Base-by-base conservation (phyloP, 2,113 vertebrate genomes). In the Cottus gobio region DNA sequence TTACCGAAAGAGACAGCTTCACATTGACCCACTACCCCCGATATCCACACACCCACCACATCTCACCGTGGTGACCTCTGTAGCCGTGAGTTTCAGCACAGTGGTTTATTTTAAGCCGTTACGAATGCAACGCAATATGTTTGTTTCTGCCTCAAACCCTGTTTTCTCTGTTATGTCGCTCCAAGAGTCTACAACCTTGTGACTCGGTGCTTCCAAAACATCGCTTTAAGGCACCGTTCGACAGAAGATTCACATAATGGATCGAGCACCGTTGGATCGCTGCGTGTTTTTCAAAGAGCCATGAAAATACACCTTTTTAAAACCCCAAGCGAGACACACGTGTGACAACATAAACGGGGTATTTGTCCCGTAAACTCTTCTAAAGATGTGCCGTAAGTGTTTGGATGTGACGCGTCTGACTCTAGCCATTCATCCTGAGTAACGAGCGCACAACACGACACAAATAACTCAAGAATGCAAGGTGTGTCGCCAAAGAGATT, bases 51-150 rank as follows among this genome's bases (percentile, higher is more conserved):
- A 22, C 20, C 58, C 50, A 60, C 66, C 39, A 28, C 72, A 61
- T 79, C 24, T 76, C 64, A 34, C 24, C 77, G 28, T 28, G 56
- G 3, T 69, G 39, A 77, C 76, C 65, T 80, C 77, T 20, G 34
- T 12, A 26, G 72, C 72, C 39, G 75, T 52, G 61, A 50, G 69
- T 46, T 50, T n/a, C 22, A 57, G 39, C 12, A 0, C 6, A 18
- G 34, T 16, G 42, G 52, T 71, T 65, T 84, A 76, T 79, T 76
- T 73, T 9, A 34, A 66, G 18, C 42, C 20, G 48, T 79, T 87
- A 69, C 72, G 74, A 65, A 75, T 71, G 0, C 56, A 58, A 50
- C 64, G 64, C 77, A 31, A 69, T 31, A 24, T 58, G 30, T 69
- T 66, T 75, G 11, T 67, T 79, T 77, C 34, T 37, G 42, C 48